Evolutionary conservation across 2,113 vertebrate species (phyloP), one percentile per base, ranked within the genome.

Genomic region (Campylomormyrus numenius): DNA sequence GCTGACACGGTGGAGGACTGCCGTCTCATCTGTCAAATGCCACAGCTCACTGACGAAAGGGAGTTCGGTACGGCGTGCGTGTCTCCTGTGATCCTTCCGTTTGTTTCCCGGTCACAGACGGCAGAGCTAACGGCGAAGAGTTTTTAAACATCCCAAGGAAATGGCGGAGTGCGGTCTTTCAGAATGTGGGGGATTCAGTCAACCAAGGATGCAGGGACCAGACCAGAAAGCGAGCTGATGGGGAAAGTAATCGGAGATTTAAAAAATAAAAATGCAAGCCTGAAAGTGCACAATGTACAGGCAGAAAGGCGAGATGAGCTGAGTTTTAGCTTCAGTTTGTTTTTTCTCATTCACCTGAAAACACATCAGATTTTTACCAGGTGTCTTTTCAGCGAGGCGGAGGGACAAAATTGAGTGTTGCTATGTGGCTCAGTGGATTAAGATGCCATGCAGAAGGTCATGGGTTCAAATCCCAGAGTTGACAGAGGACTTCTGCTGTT

Each of bases 1-100:
- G 95, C 95, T 96, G 95, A 96, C 95, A 96, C 95, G 95, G 96
- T 96, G 96, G 85, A 88, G 84, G 95, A 96, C 96, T 97, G 96
- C 96, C 96, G 95, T 93, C 91, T 93, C 94, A 96, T 96, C 94
- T 96, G 95, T 95, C 95, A 96, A 97, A 96, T 95, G 95, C 93
- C 95, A 95, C 95, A 93, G 94, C 95, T 95, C 56, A 19, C 8
- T 10, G 93, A 94, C 91, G 96, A 95, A 94, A 96, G 95, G 24
- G 58, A 94, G 92, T 94, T 95, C 94, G 93, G 94, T 93, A 94
- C 93, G 94, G 93, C 95, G 96, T 95, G 96, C 93, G 95, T 95
- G 95, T 96, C 94, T 93, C 90, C 93, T 91, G 92, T 93, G 94
- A 95, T 95, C 94, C 95, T 21, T 83, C 95, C 93, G 95, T 95